phyloP scores from a whole-genome alignment of 2,797 vertebrate genomes.

The Protosalanx chinensis region DNA sequence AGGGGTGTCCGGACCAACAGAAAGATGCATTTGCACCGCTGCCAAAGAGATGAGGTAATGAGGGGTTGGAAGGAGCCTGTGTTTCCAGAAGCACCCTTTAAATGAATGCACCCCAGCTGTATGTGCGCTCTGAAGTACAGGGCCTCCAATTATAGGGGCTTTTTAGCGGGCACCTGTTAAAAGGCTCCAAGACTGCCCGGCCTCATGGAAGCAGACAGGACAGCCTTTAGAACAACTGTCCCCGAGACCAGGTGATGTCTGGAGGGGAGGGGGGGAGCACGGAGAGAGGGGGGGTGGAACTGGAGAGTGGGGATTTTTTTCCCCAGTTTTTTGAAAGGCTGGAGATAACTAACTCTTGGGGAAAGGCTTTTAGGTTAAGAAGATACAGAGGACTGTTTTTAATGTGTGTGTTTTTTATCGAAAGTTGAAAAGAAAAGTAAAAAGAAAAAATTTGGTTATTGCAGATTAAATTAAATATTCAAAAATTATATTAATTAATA shows the following conservation, averaged over 20 bases:
- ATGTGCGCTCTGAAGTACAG: slow-evolving; percentile 30
- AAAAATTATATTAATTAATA: too few species aligned
- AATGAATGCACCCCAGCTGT: slow-evolving; percentile 55
- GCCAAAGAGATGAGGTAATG: background rate
- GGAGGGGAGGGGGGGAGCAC: background rate
- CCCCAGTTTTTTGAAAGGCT: background rate
- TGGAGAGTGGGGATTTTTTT: background rate
- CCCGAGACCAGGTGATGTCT: slow-evolving; percentile 20
- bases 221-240: slow-evolving; percentile 20
- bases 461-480: background rate
- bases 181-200: slow-evolving; percentile 31
- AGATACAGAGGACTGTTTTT: background rate
- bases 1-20: background rate
- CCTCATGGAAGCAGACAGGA: slow-evolving; percentile 18
- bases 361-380: background rate
- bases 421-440: too few species aligned
- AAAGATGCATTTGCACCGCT: too few species aligned
- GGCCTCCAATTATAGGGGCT: slow-evolving; percentile 51
- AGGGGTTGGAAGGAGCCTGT: background rate
- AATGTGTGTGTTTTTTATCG: too few species aligned
- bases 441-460: background rate
- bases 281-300: background rate
- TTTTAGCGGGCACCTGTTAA: slow-evolving; percentile 43
- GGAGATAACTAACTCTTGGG: background rate
- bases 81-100: slow-evolving; percentile 27